These are phyloP conservation scores for Paramisgurnus dabryanus DNA, from an alignment of 2,113 vertebrate species.

Conservation along the genomic window DNA sequence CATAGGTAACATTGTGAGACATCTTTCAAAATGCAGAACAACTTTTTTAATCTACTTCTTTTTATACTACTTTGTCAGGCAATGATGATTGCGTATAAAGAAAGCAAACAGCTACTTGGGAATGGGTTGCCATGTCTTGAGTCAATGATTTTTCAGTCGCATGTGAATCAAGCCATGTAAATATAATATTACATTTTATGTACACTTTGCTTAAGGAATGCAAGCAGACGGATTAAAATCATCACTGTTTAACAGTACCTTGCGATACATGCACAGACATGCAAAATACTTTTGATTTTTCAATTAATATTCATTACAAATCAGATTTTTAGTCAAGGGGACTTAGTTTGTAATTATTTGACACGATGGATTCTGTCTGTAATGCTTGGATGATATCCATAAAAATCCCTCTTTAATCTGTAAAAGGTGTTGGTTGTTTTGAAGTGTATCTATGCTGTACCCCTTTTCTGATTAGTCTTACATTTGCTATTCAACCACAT, in stretches of 20 bases:
- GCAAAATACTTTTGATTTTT: slow-evolving; percentile 56
- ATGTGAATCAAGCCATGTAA: slow-evolving; percentile 77
- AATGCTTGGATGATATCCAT: slow-evolving; percentile 61
- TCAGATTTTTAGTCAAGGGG: slow-evolving; percentile 45
- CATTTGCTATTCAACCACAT: slow-evolving; percentile 57
- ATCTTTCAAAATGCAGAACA: background rate
- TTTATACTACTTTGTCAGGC: slow-evolving; percentile 15
- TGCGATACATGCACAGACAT: slow-evolving; percentile 56
- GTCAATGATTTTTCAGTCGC: slow-evolving; percentile 66
- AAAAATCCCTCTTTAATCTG: slow-evolving; percentile 60
- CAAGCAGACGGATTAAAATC: slow-evolving; percentile 52
- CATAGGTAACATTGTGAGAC: background rate
- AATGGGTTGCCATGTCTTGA: background rate
- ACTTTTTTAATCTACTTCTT: slow-evolving; percentile 33
- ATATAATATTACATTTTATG: slow-evolving; percentile 78
- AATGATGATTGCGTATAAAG: slow-evolving; percentile 16
- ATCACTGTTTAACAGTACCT: slow-evolving; percentile 23
- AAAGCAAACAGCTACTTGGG: background rate
- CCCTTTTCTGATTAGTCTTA: slow-evolving; percentile 43
- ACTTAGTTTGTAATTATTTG: slow-evolving; percentile 55
- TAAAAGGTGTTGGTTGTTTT: slow-evolving; percentile 60
- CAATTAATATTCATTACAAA: slow-evolving; percentile 44
- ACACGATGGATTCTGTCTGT: slow-evolving; percentile 53
- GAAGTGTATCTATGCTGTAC: slow-evolving; percentile 55
- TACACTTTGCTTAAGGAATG: slow-evolving; percentile 64